Evolutionary conservation across 1,140 invertebrate species (phyloP).

Genomic region (Metopolophium dirhodum): DNA sequence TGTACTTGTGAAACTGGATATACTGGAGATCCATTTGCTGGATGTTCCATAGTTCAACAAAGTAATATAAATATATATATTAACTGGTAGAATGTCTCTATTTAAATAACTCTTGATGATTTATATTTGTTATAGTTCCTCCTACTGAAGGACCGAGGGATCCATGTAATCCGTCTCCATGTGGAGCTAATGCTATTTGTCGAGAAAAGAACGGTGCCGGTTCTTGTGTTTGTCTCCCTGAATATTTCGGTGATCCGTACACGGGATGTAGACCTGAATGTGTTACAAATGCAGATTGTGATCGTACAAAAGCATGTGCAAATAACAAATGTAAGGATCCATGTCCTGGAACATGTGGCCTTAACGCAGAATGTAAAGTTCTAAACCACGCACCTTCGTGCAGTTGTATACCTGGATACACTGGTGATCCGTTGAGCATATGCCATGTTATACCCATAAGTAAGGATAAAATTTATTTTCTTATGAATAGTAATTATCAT

Average conservation of each 20-base stretch:
- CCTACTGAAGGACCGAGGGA: slow-evolving; percentile 64
- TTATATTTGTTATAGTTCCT: slow-evolving; percentile 60
- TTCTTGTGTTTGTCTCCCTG: slow-evolving; percentile 73
- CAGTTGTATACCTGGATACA: slow-evolving; percentile 69
- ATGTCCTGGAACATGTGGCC: slow-evolving; percentile 76
- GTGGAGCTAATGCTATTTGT: slow-evolving; percentile 77
- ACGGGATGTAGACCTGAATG: slow-evolving; percentile 69
- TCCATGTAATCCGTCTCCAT: slow-evolving; percentile 77
- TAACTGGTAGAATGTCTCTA: slow-evolving; percentile 59
- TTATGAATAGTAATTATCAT: neutral
- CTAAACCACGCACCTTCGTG: slow-evolving; percentile 74
- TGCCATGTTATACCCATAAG: slow-evolving; percentile 63
- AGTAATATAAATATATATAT: slow-evolving; percentile 54
- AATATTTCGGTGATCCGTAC: slow-evolving; percentile 75
- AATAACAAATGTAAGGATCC: slow-evolving; percentile 79
- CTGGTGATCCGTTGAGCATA: slow-evolving; percentile 72
- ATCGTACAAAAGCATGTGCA: slow-evolving; percentile 72
- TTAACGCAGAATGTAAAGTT: slow-evolving; percentile 75
- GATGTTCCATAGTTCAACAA: slow-evolving; percentile 68
- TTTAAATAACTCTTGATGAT: slow-evolving; percentile 64
- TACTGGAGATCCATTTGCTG: slow-evolving; percentile 83
- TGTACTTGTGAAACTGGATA: slow-evolving; percentile 80
- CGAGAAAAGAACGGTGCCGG: slow-evolving; percentile 76
- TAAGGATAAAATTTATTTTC: slow-evolving; percentile 38
- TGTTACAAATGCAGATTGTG: slow-evolving; percentile 75